Evolutionary conservation across 2,888 invertebrate genomes (phyloP), one percentile per base, ranked within the genome.

Genomic region (Hydrotaea diabolus): DNA sequence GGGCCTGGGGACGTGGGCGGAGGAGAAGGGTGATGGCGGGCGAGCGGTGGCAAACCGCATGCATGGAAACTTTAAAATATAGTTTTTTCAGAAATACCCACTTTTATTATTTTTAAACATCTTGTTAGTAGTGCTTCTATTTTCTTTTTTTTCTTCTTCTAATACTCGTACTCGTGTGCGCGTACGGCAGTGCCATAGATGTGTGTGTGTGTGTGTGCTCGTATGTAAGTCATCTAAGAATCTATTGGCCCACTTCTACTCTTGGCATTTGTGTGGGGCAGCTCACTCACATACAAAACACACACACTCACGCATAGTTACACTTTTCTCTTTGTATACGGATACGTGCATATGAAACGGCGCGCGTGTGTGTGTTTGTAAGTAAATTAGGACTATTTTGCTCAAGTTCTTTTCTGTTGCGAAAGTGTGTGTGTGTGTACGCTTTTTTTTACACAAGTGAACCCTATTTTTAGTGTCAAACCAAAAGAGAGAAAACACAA

Each of bases 381-480:
- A 53, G 36, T 19, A 74, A 62, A 55, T 73, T 55, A 73, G 39
- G 73, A 26, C 36, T 72, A 23, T 73, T 73, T 73, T 36, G 55
- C 19, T 73, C 55, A 53, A 59, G n/a, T 26, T 59, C 43, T 59
- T 74, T 43, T 74, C 1, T 57, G 21, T 74, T 43, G 15, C 43
- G n/a, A 26, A 72, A 77, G 26, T 49, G 43, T 55, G 26, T 23
- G 46, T 19, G 31, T 72, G 36, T 59, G 31, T 21, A 39, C 36
- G 66, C 9, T n/a, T 46, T 59, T 46, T 71, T 23, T 66, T 77
- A 46, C 36, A 74, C 59, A 77, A 80, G 19, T 83, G 76, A 83
- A 80, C 77, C 83, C 80, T 77, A 83, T 83, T 83, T 83, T 80
- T 80, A 83, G 77, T 80, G 73, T 36, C 66, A 76, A 76, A 80